A percentile compares a stretch with the other conserved stretches of the same genome.
phyloP scores from a whole-genome alignment of 2,113 vertebrate genomes.

The Lepisosteus osseus region DNA sequence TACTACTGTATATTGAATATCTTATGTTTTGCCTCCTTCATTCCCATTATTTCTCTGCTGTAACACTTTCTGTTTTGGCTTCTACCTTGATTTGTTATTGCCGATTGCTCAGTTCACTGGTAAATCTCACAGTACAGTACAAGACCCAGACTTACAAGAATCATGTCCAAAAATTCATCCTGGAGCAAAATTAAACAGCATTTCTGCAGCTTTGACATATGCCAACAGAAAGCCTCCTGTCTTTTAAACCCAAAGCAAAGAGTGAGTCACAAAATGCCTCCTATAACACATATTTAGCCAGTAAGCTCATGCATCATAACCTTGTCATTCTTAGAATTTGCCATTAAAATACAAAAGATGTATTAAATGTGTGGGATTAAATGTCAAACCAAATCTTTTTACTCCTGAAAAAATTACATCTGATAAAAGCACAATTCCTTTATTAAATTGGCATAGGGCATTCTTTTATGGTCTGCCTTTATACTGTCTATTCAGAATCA shows the following conservation, averaged over 20 bases:
- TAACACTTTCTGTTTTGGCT: neutral
- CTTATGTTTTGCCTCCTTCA: neutral
- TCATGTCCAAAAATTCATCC: neutral
- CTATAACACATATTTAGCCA: neutral
- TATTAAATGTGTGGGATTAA: no score
- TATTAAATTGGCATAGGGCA: no score
- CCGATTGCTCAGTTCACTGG: neutral
- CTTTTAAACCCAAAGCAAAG: neutral
- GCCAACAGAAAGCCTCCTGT: neutral
- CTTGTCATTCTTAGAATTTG: neutral
- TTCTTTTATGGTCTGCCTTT: no score
- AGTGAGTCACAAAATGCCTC: neutral
- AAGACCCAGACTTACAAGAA: neutral
- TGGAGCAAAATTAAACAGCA: conserved; percentile 8
- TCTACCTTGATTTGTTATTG: conserved; percentile 1
- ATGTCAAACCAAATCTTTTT: no score
- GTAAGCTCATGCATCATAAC: neutral
- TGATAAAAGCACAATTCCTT: no score
- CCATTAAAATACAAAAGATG: no score
- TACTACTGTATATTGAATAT: conserved; percentile 9
- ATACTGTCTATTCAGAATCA: no score
- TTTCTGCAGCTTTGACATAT: neutral
- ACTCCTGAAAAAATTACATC: no score
- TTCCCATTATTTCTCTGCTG: neutral
- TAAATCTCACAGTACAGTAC: neutral